Base-by-base conservation (phyloP, 23 tunicate genomes). In the Trididemnum clinides region DNA sequence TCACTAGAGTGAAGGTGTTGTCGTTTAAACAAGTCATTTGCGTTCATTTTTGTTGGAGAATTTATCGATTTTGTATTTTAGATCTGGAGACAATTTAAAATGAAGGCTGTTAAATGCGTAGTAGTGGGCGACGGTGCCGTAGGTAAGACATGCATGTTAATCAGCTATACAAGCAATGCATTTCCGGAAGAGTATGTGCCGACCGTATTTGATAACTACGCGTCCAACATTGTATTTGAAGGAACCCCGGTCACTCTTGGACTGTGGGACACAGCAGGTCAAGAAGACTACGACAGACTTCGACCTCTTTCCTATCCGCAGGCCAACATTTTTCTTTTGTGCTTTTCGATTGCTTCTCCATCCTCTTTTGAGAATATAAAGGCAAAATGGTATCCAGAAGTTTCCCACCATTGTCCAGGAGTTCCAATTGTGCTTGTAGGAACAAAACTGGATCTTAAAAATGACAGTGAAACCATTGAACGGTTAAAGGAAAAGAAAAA, bases 41-140 rank as follows among this genome's bases (percentile, higher is more conserved):
- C n/a, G n/a, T n/a, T n/a, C n/a, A n/a, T n/a, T n/a, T n/a, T n/a
- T n/a, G n/a, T n/a, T n/a, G n/a, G n/a, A n/a, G n/a, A n/a, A n/a
- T n/a, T n/a, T n/a, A n/a, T n/a, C n/a, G n/a, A n/a, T n/a, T n/a
- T n/a, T n/a, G n/a, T n/a, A n/a, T n/a, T n/a, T n/a, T n/a, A n/a
- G n/a, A n/a, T n/a, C n/a, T n/a, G n/a, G n/a, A n/a, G n/a, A n/a
- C n/a, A n/a, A 44, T 15, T 44, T 44, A 15, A 10, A 44, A 44
- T 57, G 34, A 64, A 84, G 81, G 39, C 88, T 20, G 39, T 71
- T 44, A 84, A 84, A 25, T 44, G 64, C 12, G 88, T 84, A 28
- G 81, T 72, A 62, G 88, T 84, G n/a, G 88, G 88, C 64, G 88
- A 84, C 59, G 88, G 88, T 1, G 88, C 88, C 5, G 88, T 84